phyloP scores from a whole-genome alignment of 2,113 vertebrate species.

The Daubentonia madagascariensis region DNA sequence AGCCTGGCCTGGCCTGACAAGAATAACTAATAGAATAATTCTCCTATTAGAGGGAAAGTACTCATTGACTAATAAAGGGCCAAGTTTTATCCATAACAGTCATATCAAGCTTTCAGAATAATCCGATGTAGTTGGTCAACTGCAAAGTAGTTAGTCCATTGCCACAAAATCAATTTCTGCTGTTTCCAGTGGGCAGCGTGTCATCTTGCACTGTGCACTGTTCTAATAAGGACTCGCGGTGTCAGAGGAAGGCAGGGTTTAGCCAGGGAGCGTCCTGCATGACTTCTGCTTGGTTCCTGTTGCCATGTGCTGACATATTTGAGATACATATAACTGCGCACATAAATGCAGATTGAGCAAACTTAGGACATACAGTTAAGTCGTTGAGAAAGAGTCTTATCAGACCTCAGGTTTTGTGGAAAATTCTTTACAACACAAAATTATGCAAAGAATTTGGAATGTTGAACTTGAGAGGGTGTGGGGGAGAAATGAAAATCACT shows the following conservation, averaged over 20 bases:
- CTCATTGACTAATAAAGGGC: background rate
- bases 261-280: rapidly evolving
- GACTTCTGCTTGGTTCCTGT: background rate
- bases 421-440: background rate
- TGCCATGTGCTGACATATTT: too few relatives aligned
- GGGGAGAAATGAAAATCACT: background rate
- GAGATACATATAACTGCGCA: too few relatives aligned
- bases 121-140: background rate
- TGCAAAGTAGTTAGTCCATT: background rate
- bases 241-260: background rate
- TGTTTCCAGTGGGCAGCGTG: background rate
- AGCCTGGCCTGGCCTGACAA: background rate
- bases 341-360: background rate
- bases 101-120: background rate
- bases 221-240: background rate
- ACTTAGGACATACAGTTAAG: background rate
- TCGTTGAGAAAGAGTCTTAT: background rate
- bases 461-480: background rate
- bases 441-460: background rate
- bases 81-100: background rate
- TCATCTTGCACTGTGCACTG: background rate
- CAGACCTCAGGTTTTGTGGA: background rate
- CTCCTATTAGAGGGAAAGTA: background rate
- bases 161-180: background rate
- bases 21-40: background rate